Conservation (phyloP, 2,113 vertebrate genomes). For the Ibidorhyncha struthersii region DNA sequence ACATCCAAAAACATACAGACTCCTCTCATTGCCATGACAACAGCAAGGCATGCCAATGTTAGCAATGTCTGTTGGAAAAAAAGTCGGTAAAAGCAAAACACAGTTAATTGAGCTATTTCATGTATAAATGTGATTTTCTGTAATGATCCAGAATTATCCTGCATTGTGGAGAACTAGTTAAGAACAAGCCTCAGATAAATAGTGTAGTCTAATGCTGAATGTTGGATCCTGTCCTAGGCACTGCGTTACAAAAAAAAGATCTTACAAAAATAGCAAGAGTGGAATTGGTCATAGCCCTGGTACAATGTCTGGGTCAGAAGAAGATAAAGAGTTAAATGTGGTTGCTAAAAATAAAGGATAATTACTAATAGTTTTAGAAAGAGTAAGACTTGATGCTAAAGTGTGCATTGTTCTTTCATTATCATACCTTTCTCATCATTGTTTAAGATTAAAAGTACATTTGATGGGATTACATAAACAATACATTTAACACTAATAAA, state of each 20-base stretch:
- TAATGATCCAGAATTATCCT: neutral
- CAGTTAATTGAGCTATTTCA: neutral
- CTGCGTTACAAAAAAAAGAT: neutral
- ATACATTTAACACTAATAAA: neutral
- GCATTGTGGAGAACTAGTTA: neutral
- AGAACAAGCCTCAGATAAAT: neutral
- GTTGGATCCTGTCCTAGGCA: neutral
- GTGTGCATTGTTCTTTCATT: neutral
- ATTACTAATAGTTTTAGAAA: neutral
- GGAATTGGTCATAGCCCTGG: neutral
- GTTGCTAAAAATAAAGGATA: neutral
- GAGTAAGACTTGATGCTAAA: neutral
- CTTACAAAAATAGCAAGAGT: neutral
- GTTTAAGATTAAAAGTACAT: neutral
- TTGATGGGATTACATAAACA: neutral
- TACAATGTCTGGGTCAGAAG: neutral
- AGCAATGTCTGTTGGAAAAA: neutral
- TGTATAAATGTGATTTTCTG: neutral
- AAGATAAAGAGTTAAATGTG: neutral
- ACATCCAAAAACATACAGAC: slow-evolving; percentile 11
- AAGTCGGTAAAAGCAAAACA: neutral
- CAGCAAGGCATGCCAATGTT: slow-evolving; percentile 10
- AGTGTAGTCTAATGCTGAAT: neutral
- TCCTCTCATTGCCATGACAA: slow-evolving; percentile 55
- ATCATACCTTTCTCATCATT: neutral